Evolutionary conservation across 30 jellyfish, hydroid and myxozoan genomes (phyloP).

Genomic region (Rhopilema esculentum): DNA sequence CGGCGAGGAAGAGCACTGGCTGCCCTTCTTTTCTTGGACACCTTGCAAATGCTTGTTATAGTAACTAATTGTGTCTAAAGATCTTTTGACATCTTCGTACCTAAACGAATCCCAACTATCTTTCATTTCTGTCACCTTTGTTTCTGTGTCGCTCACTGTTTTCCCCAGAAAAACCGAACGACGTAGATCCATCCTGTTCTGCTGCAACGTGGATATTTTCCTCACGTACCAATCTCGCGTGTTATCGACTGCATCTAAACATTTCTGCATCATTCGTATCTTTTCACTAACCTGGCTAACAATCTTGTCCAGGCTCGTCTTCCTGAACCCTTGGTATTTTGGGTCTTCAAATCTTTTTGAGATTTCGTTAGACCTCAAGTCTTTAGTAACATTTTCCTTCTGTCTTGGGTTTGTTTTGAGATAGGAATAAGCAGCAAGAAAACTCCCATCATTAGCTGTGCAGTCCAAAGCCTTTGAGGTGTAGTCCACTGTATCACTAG

Average conservation of each 20-base stretch:
- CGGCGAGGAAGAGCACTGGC: background rate
- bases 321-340: conserved; percentile 20
- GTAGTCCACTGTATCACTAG: conserved; percentile 41
- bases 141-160: conserved; percentile 25
- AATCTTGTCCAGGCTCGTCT: conserved; percentile 32
- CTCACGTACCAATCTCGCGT: conserved; percentile 53
- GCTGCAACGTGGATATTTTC: conserved; percentile 42
- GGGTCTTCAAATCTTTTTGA: conserved; percentile 1
- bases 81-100: conserved; percentile 39
- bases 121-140: conserved; percentile 25
- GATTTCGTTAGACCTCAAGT: background rate
- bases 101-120: conserved; percentile 1
- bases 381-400: background rate
- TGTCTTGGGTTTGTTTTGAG: background rate
- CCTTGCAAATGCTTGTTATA: conserved; percentile 34
- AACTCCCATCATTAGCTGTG: background rate
- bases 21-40: background rate
- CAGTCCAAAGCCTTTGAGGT: background rate
- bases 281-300: conserved; percentile 46
- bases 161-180: conserved; percentile 53
- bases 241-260: conserved; percentile 53
- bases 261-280: conserved; percentile 59
- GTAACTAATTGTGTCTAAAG: conserved; percentile 19
- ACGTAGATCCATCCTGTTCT: conserved; percentile 64
- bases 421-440: background rate